Percentiles rank a stretch among this genome's conserved stretches.
These are phyloP conservation scores for Pangasianodon gigas DNA, from an alignment of 2,113 vertebrate species.

Conservation along the genomic window DNA sequence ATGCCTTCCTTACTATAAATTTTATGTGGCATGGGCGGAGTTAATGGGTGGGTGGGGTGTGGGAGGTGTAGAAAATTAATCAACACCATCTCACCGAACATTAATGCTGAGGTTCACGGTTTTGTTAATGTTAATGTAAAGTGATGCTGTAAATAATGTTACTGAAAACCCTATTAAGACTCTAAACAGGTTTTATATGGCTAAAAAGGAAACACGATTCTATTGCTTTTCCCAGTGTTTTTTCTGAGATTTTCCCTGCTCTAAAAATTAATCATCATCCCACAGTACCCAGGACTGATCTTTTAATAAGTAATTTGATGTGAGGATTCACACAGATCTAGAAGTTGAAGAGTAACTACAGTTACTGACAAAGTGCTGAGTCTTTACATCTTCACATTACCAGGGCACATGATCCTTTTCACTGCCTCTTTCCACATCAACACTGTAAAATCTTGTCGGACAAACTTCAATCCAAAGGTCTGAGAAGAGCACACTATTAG, in stretches of 20 bases:
- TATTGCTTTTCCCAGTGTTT: background rate
- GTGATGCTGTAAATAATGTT: background rate
- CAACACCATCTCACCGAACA: background rate
- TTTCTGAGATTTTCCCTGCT: background rate
- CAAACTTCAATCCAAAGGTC: background rate
- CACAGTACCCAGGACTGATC: background rate
- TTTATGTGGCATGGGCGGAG: background rate
- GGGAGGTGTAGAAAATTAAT: background rate
- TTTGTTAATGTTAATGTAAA: background rate
- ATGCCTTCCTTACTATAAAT: background rate
- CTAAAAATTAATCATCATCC: background rate
- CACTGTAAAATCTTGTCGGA: background rate
- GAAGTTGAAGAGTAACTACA: slow-evolving; percentile 15
- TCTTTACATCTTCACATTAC: background rate
- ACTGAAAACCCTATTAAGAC: background rate
- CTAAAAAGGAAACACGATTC: background rate
- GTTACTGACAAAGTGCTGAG: background rate
- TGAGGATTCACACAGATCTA: background rate
- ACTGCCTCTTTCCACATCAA: no score
- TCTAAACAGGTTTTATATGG: background rate
- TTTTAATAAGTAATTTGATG: background rate
- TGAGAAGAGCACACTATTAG: background rate
- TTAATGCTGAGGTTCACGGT: background rate
- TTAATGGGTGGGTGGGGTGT: background rate
- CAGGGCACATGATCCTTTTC: background rate